phyloP scores from a whole-genome alignment of 2,113 vertebrate genomes.

The Panurus biarmicus region DNA sequence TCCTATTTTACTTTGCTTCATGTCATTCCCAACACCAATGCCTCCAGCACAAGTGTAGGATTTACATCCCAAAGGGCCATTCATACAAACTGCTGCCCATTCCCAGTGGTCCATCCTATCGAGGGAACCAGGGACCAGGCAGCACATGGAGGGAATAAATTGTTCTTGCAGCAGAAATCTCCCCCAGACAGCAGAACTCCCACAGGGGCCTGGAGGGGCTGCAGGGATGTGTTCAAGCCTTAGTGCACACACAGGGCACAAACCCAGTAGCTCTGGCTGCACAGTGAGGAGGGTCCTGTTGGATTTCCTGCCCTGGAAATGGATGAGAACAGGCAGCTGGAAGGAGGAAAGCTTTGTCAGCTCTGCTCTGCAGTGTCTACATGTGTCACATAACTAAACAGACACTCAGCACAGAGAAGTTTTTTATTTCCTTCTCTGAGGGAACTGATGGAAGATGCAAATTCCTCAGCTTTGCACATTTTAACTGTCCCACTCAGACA shows the following conservation, averaged over 20 bases:
- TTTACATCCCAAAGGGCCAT: background rate
- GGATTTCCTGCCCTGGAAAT: background rate
- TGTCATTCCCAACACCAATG: background rate
- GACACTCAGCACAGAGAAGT: background rate
- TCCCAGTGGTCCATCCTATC: fast-evolving
- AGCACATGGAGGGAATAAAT: background rate
- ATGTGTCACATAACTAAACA: background rate
- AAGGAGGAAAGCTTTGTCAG: background rate
- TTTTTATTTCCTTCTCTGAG: background rate
- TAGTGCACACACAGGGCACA: background rate
- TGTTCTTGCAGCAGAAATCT: background rate
- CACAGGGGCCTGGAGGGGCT: fast-evolving
- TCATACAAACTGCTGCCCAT: background rate
- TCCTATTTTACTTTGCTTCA: background rate
- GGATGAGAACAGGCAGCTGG: background rate
- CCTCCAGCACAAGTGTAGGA: background rate
- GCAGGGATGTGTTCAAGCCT: background rate
- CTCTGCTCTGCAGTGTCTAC: background rate
- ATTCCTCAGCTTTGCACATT: background rate
- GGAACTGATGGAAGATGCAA: background rate
- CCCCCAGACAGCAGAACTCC: background rate
- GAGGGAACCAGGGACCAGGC: background rate
- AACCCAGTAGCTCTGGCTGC: background rate
- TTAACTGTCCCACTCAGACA: background rate
- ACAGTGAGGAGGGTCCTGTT: background rate